Percentiles rank a stretch among this genome's conserved stretches.
These are phyloP conservation scores for Alosa alosa DNA, from an alignment of 2,113 vertebrate species.

Conservation along the genomic window DNA sequence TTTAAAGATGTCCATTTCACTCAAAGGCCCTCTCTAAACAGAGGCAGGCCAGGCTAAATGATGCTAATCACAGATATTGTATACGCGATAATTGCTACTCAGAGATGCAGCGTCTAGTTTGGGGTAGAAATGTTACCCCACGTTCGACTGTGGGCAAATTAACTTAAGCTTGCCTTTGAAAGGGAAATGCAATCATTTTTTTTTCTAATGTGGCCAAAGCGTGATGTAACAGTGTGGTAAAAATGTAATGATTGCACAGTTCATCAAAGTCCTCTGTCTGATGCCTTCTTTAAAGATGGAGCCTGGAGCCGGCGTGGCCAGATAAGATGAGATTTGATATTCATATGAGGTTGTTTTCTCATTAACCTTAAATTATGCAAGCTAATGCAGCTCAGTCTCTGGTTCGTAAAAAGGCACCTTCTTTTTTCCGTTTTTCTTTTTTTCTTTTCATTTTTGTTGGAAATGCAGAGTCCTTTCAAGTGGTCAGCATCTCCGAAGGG, in stretches of 20 bases:
- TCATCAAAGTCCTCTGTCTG: slow-evolving; percentile 60
- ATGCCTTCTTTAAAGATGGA: slow-evolving; percentile 63
- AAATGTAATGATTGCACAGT: slow-evolving; percentile 54
- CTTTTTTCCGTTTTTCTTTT: slow-evolving; percentile 21
- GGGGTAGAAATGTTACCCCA: slow-evolving; percentile 23
- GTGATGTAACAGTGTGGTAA: slow-evolving; percentile 45
- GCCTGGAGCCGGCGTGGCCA: slow-evolving; percentile 36
- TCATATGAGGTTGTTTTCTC: slow-evolving; percentile 67
- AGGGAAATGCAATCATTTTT: slow-evolving; percentile 27
- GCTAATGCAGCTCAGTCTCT: slow-evolving; percentile 59
- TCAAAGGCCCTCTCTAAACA: neutral
- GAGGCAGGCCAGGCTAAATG: neutral
- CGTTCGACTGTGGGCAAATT: slow-evolving; percentile 40
- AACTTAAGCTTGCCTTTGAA: slow-evolving; percentile 50
- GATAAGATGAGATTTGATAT: slow-evolving; percentile 55
- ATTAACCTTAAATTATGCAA: slow-evolving; percentile 77
- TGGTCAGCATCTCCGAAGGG: slow-evolving; percentile 55
- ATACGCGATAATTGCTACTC: neutral
- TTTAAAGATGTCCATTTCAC: neutral
- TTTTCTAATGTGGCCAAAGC: slow-evolving; percentile 19
- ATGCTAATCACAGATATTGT: neutral
- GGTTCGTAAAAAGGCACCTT: slow-evolving; percentile 49
- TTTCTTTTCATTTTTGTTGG: neutral
- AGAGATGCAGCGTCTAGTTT: neutral
- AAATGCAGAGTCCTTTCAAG: slow-evolving; percentile 54